These are phyloP conservation scores for Nematopogon swammerdamellus DNA, from an alignment of 2,888 invertebrate species.

Conservation along the genomic window DNA sequence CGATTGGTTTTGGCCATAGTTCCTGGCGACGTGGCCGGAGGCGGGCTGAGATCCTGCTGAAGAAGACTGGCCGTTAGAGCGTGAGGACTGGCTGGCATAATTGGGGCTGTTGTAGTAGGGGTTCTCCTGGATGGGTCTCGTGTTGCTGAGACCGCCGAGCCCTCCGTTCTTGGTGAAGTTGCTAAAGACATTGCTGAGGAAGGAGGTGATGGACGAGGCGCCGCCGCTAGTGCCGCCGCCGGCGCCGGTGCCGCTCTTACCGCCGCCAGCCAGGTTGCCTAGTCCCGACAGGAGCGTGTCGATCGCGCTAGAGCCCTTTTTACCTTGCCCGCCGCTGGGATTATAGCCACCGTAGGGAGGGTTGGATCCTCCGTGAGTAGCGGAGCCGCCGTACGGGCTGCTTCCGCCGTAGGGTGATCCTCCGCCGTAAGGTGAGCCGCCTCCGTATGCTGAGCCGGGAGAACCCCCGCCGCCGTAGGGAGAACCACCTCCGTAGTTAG, in stretches of 20 bases:
- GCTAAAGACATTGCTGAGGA: constrained; percentile 37
- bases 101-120: constrained; percentile 34
- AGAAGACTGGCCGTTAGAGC: constrained; percentile 35
- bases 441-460: constrained; percentile 16
- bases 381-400: constrained; percentile 14
- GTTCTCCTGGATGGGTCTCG: constrained; percentile 44
- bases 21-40: constrained; percentile 21
- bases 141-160: constrained; percentile 32
- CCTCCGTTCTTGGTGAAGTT: constrained; percentile 31
- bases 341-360: constrained; percentile 17
- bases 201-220: constrained; percentile 26
- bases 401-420: constrained; percentile 12
- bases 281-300: constrained; percentile 28
- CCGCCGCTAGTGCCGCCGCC: constrained; percentile 8
- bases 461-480: constrained; percentile 14
- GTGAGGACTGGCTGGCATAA: neutral
- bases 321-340: constrained; percentile 14
- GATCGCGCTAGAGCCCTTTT: constrained; percentile 16
- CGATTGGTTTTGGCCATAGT: constrained; percentile 27
- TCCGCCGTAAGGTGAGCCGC: constrained; percentile 17
- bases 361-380: constrained; percentile 15
- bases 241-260: constrained; percentile 13
- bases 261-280: constrained; percentile 26
- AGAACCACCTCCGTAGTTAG: constrained; percentile 14
- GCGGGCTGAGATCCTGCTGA: constrained; percentile 39